These are phyloP conservation scores for Oxyura jamaicensis DNA, from an alignment of 2,113 vertebrate genomes.

Conservation along the genomic window DNA sequence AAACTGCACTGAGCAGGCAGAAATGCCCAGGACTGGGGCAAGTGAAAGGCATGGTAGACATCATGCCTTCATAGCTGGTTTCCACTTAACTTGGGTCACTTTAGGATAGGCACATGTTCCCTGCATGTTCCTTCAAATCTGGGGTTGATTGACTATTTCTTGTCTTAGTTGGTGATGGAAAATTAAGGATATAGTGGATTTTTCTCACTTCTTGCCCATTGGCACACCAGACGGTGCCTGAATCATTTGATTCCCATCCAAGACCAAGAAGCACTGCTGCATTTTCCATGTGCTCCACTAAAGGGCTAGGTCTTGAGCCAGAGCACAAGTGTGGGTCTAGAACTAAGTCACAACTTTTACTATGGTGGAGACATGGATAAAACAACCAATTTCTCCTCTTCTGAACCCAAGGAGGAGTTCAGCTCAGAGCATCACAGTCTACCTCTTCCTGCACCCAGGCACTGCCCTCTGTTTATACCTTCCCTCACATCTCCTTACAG, in stretches of 20 bases:
- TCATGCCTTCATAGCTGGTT: background rate
- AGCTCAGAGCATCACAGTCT: background rate
- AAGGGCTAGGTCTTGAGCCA: fast-evolving
- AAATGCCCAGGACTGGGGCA: background rate
- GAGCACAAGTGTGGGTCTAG: background rate
- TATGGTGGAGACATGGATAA: fast-evolving
- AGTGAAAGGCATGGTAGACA: background rate
- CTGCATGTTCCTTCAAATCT: background rate
- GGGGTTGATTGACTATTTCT: background rate
- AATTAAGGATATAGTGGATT: background rate
- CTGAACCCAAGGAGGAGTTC: background rate
- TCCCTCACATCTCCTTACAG: background rate
- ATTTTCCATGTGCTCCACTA: background rate
- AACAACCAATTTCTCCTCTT: background rate
- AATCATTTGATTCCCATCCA: background rate
- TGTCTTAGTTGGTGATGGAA: background rate
- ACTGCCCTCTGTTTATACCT: background rate
- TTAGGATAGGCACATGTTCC: fast-evolving
- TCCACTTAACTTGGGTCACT: background rate
- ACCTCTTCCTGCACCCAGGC: background rate
- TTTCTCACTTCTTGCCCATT: background rate
- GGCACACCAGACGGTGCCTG: background rate
- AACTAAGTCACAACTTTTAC: background rate
- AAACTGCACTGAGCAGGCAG: background rate
- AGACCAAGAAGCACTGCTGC: background rate